Evolutionary conservation across 2,888 invertebrate species (phyloP).

Genomic region (Odontocolon sp.): DNA sequence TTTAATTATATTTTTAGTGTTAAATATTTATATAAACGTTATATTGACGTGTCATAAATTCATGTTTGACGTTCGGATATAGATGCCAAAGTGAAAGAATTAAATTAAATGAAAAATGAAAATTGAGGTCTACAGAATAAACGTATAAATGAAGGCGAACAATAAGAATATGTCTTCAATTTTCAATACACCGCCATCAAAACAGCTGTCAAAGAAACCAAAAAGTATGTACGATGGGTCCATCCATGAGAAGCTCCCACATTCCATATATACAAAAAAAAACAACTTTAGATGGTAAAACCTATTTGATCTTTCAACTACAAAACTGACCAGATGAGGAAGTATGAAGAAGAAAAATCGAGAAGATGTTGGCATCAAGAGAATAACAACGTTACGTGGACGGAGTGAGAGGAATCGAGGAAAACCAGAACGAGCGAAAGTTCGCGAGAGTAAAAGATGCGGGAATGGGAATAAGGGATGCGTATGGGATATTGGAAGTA

Average conservation of each 20-base stretch:
- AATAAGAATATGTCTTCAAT: not conserved
- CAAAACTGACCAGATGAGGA: not conserved
- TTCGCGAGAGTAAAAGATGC: no score
- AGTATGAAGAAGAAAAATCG: conserved; percentile 10
- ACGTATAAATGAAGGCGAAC: no score
- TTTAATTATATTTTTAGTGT: no score
- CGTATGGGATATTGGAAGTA: conserved; percentile 56
- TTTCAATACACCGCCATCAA: conserved; percentile 1
- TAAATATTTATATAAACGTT: no score
- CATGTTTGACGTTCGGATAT: no score
- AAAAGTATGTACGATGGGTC: not conserved
- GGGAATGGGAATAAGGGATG: conserved; percentile 36
- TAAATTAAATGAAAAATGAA: no score
- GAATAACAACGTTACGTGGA: conserved; percentile 55
- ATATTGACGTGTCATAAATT: no score
- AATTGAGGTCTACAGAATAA: no score
- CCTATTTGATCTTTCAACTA: conserved; percentile 44
- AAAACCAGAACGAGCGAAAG: conserved; percentile 6
- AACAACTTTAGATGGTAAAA: conserved; percentile 34
- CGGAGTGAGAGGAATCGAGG: not conserved
- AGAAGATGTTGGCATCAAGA: conserved; percentile 32
- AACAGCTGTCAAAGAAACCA: conserved; percentile 32
- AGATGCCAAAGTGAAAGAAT: no score
- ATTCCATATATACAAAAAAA: conserved; percentile 1
- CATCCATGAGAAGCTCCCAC: not conserved